Base-by-base conservation (phyloP, 1,140 invertebrate species). In the Drosophila paulistorum region DNA sequence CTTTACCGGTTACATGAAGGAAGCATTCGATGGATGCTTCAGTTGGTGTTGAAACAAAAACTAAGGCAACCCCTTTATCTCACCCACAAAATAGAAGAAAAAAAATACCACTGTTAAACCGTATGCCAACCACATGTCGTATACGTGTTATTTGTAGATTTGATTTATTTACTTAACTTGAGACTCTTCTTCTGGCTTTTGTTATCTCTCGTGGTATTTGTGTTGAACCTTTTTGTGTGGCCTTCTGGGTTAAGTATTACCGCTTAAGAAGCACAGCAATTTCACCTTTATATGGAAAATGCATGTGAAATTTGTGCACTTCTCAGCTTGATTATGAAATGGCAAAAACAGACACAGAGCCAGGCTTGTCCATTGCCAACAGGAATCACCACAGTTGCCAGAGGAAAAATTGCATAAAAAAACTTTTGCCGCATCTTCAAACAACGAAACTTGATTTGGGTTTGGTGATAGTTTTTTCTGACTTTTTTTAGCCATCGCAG, bases 1-100 rank as follows among this genome's bases (percentile, higher is more conserved):
- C 84, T 89, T 89, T 89, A 89, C 84, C 77, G 77, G 85, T 89
- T 85, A 83, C 84, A 87, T 87, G 77, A 76, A 89, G 84, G 84
- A 89, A 89, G 85, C 80, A 84, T 89, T 89, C 78, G 80, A 68
- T 78, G 37, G 80, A 68, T 78, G 37, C 37, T 77, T 37, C 2
- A 39, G 11, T 30, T 71, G 62, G 59, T 75, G 71, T 74, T 78
- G 71, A 75, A 81, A 81, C 61, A 37, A 58, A 81, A 81, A 63
- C 72, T 73, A 64, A 77, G 64, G 79, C 71, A 66, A 62, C 59
- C 65, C 61, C 68, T 68, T 67, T 65, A 63, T 42, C 66, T 67
- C 55, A 63, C 55, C 63, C 69, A 57, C 9, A 51, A 17, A 48
- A 30, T 30, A 30, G 23, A 26, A 26, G 20, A 17, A 17, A 14